phyloP scores from a whole-genome alignment of 2,797 vertebrate genomes.

The Oreonectes daqikongensis region DNA sequence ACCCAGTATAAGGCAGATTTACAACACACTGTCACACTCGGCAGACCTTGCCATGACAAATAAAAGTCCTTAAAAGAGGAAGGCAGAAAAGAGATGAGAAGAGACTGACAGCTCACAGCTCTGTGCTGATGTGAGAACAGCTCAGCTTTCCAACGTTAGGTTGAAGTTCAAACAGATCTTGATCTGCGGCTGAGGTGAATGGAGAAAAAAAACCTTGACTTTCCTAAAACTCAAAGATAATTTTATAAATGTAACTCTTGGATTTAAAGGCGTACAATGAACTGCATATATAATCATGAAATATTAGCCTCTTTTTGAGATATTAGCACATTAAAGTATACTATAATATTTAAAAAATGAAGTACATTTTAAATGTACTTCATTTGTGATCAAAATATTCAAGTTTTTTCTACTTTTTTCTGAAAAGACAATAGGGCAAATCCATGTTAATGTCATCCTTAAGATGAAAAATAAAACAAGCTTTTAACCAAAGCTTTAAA shows the following conservation, averaged over 20 bases:
- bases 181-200: slow-evolving; percentile 48
- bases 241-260: slow-evolving; percentile 40
- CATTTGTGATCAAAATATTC: too few relatives aligned
- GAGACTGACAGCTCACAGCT: slow-evolving; percentile 59
- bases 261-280: background rate
- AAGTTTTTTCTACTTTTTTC: too few relatives aligned
- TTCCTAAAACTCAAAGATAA: slow-evolving; percentile 6
- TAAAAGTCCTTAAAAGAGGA: slow-evolving; percentile 57
- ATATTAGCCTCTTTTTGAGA: background rate
- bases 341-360: background rate
- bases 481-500: too few relatives aligned
- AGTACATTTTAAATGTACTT: too few relatives aligned
- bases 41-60: slow-evolving; percentile 60
- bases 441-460: too few relatives aligned
- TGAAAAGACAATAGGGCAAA: too few relatives aligned
- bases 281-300: background rate
- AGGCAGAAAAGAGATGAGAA: slow-evolving; percentile 44
- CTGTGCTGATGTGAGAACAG: slow-evolving; percentile 56
- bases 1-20: slow-evolving; percentile 57
- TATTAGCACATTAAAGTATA: background rate
- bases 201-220: background rate
- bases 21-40: slow-evolving; percentile 58
- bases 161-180: slow-evolving; percentile 55
- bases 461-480: too few relatives aligned
- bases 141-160: slow-evolving; percentile 37